Conservation (phyloP, 2,797 vertebrate genomes). For the Lacerta agilis region DNA sequence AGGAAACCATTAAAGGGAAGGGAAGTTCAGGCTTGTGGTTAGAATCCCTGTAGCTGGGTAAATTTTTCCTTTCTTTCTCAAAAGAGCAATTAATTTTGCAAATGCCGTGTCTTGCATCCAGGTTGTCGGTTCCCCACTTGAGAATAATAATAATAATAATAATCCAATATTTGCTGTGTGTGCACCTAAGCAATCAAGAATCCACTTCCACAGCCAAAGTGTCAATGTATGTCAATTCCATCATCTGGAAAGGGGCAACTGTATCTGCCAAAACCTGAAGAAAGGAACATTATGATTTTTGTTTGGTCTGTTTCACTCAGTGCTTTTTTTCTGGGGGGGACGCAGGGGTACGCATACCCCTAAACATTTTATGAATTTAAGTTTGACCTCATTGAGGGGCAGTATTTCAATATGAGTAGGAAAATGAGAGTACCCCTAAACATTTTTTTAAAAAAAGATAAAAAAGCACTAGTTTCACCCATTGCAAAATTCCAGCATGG, state of each 20-base stretch:
- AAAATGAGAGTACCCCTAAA: no score
- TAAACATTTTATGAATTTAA: no score
- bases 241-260: not conserved
- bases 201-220: not conserved
- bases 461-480: not conserved
- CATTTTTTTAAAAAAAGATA: no score
- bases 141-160: not conserved
- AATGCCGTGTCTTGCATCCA: not conserved
- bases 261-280: not conserved
- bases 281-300: not conserved
- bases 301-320: not conserved
- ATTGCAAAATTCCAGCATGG: not conserved
- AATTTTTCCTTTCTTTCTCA: not conserved
- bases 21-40: not conserved
- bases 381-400: no score
- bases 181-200: not conserved
- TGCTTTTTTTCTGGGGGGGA: no score
- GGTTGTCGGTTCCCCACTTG: not conserved
- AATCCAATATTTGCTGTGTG: not conserved
- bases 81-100: not conserved
- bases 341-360: no score
- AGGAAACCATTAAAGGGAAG: no score
- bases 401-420: no score
- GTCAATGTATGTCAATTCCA: not conserved
- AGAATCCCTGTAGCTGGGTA: not conserved